phyloP scores from a whole-genome alignment of 2,113 vertebrate species.

The Turdus rufiventris region DNA sequence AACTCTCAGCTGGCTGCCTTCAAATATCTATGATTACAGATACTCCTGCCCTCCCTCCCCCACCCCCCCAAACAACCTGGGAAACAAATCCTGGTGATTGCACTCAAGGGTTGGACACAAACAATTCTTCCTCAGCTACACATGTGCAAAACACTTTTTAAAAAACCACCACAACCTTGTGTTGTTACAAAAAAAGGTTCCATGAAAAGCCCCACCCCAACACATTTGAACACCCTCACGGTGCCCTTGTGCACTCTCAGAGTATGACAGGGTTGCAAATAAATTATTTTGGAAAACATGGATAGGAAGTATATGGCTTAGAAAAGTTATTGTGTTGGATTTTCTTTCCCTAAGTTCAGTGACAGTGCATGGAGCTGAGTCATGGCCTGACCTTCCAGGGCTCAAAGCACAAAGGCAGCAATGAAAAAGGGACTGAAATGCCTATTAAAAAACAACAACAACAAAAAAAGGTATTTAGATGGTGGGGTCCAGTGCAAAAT shows the following conservation, averaged over 20 bases:
- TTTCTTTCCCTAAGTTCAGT: neutral
- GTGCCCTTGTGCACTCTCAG: neutral
- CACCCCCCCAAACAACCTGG: neutral
- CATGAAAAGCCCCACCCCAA: neutral
- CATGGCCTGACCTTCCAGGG: slow-evolving; percentile 21
- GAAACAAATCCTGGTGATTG: neutral
- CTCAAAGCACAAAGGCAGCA: slow-evolving; percentile 26
- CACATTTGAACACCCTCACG: neutral
- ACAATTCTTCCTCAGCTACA: neutral
- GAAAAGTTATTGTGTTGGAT: neutral
- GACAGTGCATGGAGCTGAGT: neutral
- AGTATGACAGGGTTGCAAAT: slow-evolving; percentile 20
- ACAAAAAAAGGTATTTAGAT: neutral
- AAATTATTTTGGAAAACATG: slow-evolving; percentile 37
- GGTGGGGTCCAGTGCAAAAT: slow-evolving; percentile 65
- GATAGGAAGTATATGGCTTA: slow-evolving; percentile 62
- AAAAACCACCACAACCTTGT: neutral
- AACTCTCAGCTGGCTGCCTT: neutral
- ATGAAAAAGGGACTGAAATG: slow-evolving; percentile 50
- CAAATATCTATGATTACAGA: neutral
- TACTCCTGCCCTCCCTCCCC: neutral
- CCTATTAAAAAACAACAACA: neutral
- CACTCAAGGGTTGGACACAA: neutral
- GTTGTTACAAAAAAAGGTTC: neutral
- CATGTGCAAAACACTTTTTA: slow-evolving; percentile 50